Percentiles rank a stretch among this genome's conserved stretches.
Evolutionary conservation across 2,797 vertebrate species (phyloP).

Genomic region (Liparis tanakae): DNA sequence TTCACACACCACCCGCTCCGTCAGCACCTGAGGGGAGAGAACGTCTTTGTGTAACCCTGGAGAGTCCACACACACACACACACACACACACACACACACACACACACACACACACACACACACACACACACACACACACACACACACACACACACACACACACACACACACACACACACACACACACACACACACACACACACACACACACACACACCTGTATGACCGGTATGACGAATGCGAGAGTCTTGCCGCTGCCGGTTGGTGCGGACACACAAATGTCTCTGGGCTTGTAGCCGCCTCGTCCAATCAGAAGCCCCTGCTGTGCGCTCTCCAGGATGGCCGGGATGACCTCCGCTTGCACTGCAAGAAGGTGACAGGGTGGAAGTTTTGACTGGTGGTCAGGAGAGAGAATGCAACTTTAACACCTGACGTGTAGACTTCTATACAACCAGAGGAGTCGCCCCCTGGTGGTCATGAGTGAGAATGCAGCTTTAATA

Average conservation of each 20-base stretch:
- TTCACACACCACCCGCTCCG: slow-evolving; percentile 86
- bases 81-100: no score
- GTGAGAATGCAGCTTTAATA: no score
- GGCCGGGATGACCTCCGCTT: slow-evolving; percentile 92
- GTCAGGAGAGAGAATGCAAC: no score
- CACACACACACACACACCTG: slow-evolving; percentile 80
- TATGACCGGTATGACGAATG: slow-evolving; percentile 93
- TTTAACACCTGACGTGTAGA: background rate
- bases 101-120: no score
- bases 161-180: no score
- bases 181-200: no score
- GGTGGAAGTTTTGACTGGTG: background rate
- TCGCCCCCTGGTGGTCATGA: no score
- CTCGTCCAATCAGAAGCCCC: slow-evolving; percentile 87
- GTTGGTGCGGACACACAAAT: slow-evolving; percentile 96
- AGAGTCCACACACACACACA: no score
- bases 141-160: no score
- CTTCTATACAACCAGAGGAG: no score
- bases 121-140: no score
- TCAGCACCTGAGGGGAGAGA: slow-evolving; percentile 82
- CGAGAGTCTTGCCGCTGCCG: slow-evolving; percentile 95
- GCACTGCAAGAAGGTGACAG: slow-evolving; percentile 79
- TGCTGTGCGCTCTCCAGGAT: slow-evolving; percentile 82
- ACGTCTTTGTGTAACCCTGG: background rate
- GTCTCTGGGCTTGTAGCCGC: slow-evolving; percentile 90